Percentiles rank a stretch among this genome's conserved stretches.
Conservation (phyloP, 2,888 invertebrate species). For the Meganola albula region DNA sequence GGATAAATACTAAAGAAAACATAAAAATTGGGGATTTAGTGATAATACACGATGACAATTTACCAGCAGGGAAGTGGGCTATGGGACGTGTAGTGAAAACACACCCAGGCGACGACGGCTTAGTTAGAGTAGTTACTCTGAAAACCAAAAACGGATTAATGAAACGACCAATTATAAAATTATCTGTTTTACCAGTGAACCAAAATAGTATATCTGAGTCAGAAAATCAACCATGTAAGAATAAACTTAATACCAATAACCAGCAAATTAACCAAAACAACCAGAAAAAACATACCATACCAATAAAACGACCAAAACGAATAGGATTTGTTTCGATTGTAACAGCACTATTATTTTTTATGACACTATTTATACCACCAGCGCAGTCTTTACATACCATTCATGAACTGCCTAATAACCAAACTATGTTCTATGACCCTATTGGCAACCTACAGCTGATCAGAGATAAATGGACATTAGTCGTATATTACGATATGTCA, state of each 20-base stretch:
- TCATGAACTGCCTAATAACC: background rate
- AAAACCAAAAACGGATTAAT: slow-evolving; percentile 2
- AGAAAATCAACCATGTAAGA: background rate
- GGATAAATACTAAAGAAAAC: slow-evolving; percentile 3
- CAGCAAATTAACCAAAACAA: too few species aligned
- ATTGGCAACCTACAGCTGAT: too few species aligned
- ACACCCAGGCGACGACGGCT: background rate
- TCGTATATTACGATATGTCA: slow-evolving; percentile 1
- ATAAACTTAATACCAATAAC: too few species aligned
- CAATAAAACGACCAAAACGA: too few species aligned
- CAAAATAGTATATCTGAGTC: background rate
- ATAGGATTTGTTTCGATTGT: background rate
- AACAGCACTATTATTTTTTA: background rate
- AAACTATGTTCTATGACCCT: too few species aligned
- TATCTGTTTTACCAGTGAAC: background rate
- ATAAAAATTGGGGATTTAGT: slow-evolving; percentile 4
- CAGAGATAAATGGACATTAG: slow-evolving; percentile 1
- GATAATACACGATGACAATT: background rate
- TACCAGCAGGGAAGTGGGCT: background rate
- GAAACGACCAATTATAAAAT: background rate
- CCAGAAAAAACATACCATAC: background rate
- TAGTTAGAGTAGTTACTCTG: background rate
- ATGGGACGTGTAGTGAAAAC: slow-evolving; percentile 1
- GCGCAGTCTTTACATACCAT: background rate
- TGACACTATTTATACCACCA: background rate